phyloP scores from a whole-genome alignment of 2,797 vertebrate species.

The Enteromius mattozi region DNA sequence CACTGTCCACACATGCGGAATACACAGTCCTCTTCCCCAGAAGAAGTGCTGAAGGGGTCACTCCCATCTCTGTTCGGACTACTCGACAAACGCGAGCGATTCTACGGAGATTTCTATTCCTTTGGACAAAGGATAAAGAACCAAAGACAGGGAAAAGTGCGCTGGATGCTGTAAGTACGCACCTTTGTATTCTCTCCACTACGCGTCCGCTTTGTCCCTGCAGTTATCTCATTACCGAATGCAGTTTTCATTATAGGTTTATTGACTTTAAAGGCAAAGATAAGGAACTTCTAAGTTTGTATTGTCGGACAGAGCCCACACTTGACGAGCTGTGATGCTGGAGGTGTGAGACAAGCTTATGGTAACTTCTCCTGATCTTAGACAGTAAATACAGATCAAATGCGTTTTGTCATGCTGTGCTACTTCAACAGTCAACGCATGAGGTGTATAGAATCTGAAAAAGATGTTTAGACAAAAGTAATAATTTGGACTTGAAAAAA shows the following conservation, averaged over 20 bases:
- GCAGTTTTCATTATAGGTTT: background rate
- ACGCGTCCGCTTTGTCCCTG: background rate
- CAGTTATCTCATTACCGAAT: background rate
- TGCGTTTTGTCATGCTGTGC: background rate
- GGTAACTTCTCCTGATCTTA: slow-evolving; percentile 21
- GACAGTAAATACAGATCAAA: background rate
- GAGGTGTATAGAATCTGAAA: background rate
- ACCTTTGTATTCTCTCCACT: slow-evolving; percentile 6
- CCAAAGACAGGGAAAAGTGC: slow-evolving; percentile 34
- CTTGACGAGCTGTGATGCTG: background rate
- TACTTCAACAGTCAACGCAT: background rate
- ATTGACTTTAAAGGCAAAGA: background rate
- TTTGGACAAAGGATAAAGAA: slow-evolving; percentile 37
- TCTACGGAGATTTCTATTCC: slow-evolving; percentile 5
- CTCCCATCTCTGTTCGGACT: slow-evolving; percentile 28
- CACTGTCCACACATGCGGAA: slow-evolving; percentile 40
- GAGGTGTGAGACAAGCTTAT: slow-evolving; percentile 11
- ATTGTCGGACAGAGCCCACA: background rate
- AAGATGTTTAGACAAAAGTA: background rate
- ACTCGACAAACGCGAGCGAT: slow-evolving; percentile 20
- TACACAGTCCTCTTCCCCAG: slow-evolving; percentile 1
- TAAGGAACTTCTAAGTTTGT: slow-evolving; percentile 19
- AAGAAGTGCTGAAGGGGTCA: slow-evolving; percentile 9
- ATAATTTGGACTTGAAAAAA: background rate
- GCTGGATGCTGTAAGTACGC: slow-evolving; percentile 39